Evolutionary conservation across 2,888 invertebrate genomes (phyloP).

Genomic region (Meghimatium bilineatum): DNA sequence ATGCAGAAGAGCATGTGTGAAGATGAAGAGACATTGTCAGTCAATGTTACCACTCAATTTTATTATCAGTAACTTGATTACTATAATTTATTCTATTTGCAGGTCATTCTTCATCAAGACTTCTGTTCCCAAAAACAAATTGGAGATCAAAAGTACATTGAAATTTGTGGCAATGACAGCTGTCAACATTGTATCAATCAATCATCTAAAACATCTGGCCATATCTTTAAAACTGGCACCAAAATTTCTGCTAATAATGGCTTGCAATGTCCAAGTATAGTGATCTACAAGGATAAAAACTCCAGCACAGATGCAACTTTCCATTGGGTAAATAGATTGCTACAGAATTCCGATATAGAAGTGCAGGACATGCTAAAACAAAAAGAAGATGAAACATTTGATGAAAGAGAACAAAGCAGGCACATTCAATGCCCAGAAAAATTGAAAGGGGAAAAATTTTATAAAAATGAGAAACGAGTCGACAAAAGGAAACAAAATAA

Average conservation of each 20-base stretch:
- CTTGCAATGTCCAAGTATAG: background rate
- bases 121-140: slow-evolving; percentile 14
- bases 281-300: background rate
- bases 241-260: background rate
- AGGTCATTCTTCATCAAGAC: slow-evolving; percentile 34
- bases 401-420: background rate
- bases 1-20: too few relatives aligned
- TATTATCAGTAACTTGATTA: background rate
- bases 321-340: background rate
- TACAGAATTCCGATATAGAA: background rate
- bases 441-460: background rate
- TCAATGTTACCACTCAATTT: too few relatives aligned
- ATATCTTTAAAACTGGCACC: background rate
- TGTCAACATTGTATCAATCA: background rate
- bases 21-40: too few relatives aligned
- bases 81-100: background rate
- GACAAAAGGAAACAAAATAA: background rate
- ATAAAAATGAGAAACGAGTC: background rate
- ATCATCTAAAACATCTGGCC: background rate
- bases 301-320: too few relatives aligned
- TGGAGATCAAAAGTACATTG: slow-evolving; percentile 30
- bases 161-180: slow-evolving; percentile 37
- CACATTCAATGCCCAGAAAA: background rate
- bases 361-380: background rate
- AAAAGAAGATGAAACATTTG: background rate